These are phyloP conservation scores for Carterocephalus palaemon DNA, from an alignment of 2,888 invertebrate genomes.

Conservation along the genomic window DNA sequence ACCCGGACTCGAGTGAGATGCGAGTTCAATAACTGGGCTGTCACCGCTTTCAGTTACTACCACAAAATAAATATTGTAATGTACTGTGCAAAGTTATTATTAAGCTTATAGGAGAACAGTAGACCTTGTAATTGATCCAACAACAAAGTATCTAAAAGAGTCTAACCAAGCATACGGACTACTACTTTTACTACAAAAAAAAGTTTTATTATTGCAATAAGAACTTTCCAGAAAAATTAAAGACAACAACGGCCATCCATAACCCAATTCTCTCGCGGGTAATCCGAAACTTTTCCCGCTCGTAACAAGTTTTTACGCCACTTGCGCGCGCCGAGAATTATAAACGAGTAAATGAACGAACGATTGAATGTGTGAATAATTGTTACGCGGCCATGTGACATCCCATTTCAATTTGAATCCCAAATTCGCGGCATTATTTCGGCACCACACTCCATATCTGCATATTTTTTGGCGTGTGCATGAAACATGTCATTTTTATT, in stretches of 20 bases:
- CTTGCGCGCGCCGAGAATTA: constrained; percentile 17
- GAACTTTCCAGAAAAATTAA: constrained; percentile 13
- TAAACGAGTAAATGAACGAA: constrained; percentile 23
- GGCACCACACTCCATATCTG: constrained; percentile 43
- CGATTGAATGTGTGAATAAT: constrained; percentile 47
- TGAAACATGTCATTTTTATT: constrained; percentile 18
- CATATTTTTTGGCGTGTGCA: constrained; percentile 42
- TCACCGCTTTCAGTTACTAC: no score
- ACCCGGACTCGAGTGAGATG: no score
- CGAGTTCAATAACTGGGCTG: no score
- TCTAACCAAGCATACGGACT: constrained; percentile 9
- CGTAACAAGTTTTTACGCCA: constrained; percentile 35
- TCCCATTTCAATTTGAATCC: constrained; percentile 51
- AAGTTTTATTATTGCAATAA: not conserved
- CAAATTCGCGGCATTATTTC: constrained; percentile 50
- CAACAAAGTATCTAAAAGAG: no score
- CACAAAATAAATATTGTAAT: no score
- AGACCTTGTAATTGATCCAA: no score
- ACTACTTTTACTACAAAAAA: no score
- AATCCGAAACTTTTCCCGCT: constrained; percentile 21
- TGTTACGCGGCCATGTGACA: constrained; percentile 49
- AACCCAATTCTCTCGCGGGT: constrained; percentile 7
- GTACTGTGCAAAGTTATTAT: no score
- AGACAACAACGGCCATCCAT: constrained; percentile 14
- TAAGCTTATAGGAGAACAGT: no score